Evolutionary conservation across 2,113 vertebrate genomes (phyloP), one percentile per base, ranked within the genome.

Genomic region (Ranitomeya variabilis): DNA sequence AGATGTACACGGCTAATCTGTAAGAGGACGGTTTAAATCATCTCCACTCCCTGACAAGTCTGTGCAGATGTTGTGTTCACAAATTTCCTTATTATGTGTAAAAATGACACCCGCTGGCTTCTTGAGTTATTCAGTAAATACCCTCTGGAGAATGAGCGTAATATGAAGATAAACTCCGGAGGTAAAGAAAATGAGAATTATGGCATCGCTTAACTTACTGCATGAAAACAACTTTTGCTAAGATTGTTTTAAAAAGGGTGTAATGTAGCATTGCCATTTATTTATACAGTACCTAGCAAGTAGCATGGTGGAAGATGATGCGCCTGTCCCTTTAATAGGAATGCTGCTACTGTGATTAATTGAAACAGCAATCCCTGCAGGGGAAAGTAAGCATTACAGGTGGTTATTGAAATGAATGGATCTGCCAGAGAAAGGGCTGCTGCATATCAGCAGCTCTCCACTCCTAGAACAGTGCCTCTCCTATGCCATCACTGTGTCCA

Each of bases 21-120:
- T 31, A 74, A 88, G 67, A 88, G 81, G 80, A 83, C 73, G 80
- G n/a, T 74, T 81, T 88, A 88, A 88, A 88, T 88, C 87, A 88
- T 23, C 79, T 14, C 18, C 73, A 74, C 80, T 83, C 87, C 87
- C 81, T 83, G 87, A 83, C 87, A 88, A 83, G 55, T 88, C 59
- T 45, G 87, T 73, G 55, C 86, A 81, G 79, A 87, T 82, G 79
- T 82, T 59, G 80, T 74, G 55, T 52, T 73, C 87, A 62, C 67
- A 51, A 73, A 83, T 69, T 74, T 88, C 67, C 87, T 83, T 88
- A 88, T 88, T 88, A 88, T 76, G 80, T 64, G 37, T 81, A 88
- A 83, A 88, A 88, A 88, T 88, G 79, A 81, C 80, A 83, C 71
- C 71, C 81, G 87, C 79, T 51, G 77, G 71, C 55, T 74, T 60